Base-by-base conservation (phyloP, 2,797 vertebrate genomes). In the Gastrophryne carolinensis region DNA sequence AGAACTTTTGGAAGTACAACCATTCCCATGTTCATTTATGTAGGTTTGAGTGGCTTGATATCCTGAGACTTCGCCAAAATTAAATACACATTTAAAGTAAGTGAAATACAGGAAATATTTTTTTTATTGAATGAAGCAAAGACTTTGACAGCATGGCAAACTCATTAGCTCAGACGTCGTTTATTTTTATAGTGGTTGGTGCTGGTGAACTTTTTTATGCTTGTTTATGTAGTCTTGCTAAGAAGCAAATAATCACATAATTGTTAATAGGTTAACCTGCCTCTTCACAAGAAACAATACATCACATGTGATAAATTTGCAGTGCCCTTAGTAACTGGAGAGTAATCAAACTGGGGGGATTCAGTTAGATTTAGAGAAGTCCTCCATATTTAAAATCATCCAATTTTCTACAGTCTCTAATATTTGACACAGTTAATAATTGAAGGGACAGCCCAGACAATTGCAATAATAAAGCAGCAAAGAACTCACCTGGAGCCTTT, bases 31-130 rank as follows among this genome's bases (percentile, higher is more conserved):
- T 35, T 76, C 67, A 80, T 69, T 0, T 77, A 72, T 71, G 58
- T 78, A 69, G 56, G 27, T 68, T 57, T 54, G 69, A 30, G 63
- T 60, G 60, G 30, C 63, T 66, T 35, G 60, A 65, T 73, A 73
- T 65, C 61, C 34, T 56, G 37, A 65, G 35, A 34, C 52, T 19
- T 17, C 13, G 39, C 52, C 49, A 66, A 74, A 44, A 61, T 53
- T 19, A 83, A 80, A 62, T 57, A 73, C 73, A 79, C 80, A 84
- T 72, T 76, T 82, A 78, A 80, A 69, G 35, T 27, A 69, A 26
- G 66, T 69, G 66, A 56, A 71, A 74, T 32, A 23, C 17, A 70
- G 66, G 67, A 83, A 76, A 81, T 73, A 80, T 74, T 66, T 71
- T 60, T 3, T 58, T 39, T n/a, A 39, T 30, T 71, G 56, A 47